Base-by-base conservation (phyloP, 2,113 vertebrate genomes). In the Chamaea fasciata region DNA sequence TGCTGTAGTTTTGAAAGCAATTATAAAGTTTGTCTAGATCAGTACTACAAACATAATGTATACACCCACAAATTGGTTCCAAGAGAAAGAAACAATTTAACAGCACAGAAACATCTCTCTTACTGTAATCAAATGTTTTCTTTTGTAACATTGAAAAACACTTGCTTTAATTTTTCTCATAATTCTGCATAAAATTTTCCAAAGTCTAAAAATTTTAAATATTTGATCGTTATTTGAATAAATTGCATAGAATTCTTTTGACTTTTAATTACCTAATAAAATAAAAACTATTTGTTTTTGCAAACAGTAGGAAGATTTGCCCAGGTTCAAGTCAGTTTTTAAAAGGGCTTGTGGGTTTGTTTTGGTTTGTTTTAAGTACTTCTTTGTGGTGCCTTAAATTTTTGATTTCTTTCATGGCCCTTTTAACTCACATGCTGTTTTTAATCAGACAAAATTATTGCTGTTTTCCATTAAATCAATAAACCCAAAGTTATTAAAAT, bases 81-180 rank as follows among this genome's bases (percentile, higher is more conserved):
- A 60, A 52, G 30, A 52, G 60, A 87, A 85, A 84, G 67, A 73
- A 10, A 27, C 19, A 55, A 41, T 23, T 12, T 33, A 76, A 63
- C 41, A 62, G 3, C 33, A 55, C 23, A n/a, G 4, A 21, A 26
- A 33, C 5, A 49, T 49, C 27, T 62, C 16, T 30, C 15, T 74
- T 44, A 15, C 26, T 2, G 0, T 24, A 85, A 47, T 49, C 22
- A 49, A 53, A 23, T 27, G 5, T 0, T 1, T 17, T 62, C 31
- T 44, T 53, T 76, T 5, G 37, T 76, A 93, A 49, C 4, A 42
- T 4, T 62, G 31, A 59, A 90, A 83, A 69, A 11, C 14, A n/a
- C 2, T 26, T 0, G 5, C 7, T 20, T 60, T 15, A 21, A 63
- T 64, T 83, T 78, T 62, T 57, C 42, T 69, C 21, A 52, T 42